phyloP scores from a whole-genome alignment of 2,797 vertebrate species.

The Myotis pilosus region DNA sequence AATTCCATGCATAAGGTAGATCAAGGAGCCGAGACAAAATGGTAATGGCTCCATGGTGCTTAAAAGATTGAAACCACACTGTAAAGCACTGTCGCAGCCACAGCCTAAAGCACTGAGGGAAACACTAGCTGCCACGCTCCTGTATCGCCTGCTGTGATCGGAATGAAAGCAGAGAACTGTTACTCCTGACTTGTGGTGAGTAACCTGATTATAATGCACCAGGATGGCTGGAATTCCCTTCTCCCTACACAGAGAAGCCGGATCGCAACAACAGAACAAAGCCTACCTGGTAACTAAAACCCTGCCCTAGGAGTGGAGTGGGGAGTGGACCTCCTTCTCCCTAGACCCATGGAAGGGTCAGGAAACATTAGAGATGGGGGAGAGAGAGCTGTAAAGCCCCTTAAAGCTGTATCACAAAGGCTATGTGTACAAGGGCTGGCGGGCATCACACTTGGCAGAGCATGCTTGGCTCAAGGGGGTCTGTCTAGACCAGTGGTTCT shows the following conservation, averaged over 20 bases:
- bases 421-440: not conserved
- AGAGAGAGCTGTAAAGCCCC: not conserved
- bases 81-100: not conserved
- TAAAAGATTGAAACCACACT: not conserved
- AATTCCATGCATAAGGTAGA: not conserved
- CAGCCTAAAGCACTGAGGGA: conserved; percentile 12
- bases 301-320: conserved; percentile 47
- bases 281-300: conserved; percentile 66
- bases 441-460: not conserved
- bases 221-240: conserved; percentile 75
- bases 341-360: not conserved
- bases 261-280: conserved; percentile 71
- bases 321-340: not conserved
- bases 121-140: conserved; percentile 47
- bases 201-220: conserved; percentile 73
- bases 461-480: not conserved
- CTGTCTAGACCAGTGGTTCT: not conserved
- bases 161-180: conserved; percentile 75
- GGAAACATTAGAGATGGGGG: not conserved
- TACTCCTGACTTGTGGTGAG: conserved; percentile 69
- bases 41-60: not conserved
- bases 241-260: conserved; percentile 72
- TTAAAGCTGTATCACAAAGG: not conserved
- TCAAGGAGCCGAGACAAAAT: not conserved
- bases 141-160: conserved; percentile 69